Evolutionary conservation across 1,140 invertebrate genomes (phyloP), one percentile per base, ranked within the genome.

Genomic region (Cherax destructor): DNA sequence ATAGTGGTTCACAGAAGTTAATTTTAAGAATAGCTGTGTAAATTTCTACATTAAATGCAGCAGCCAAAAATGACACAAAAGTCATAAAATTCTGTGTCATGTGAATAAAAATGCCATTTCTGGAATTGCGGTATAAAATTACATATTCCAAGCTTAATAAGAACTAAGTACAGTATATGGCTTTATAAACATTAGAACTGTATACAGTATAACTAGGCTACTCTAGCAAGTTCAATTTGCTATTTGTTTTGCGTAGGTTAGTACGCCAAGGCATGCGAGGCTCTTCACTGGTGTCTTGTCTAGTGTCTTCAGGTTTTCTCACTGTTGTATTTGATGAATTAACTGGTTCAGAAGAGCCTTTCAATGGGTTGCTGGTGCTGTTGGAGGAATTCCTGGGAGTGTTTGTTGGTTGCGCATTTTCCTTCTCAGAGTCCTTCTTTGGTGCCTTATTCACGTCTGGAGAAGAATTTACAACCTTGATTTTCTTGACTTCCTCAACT

Each of bases 401-500:
- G 6, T 47, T 11, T 50, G 21, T 16, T 30, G 59, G 49, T n/a
- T 61, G n/a, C 21, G 83, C 69, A 9, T 69, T 24, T 41, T 91
- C 89, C 56, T 79, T 69, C 81, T 79, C 83, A n/a, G 24, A 41
- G 59, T 72, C 52, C 69, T 61, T 83, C 79, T 88, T n/a, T 41
- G 61, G 5, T 11, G 52, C 16, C 18, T 65, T 30, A 9, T 47
- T n/a, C 5, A 72, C 50, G 11, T 91, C 76, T 41, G 80, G 83
- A 13, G 77, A 49, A n/a, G 76, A n/a, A 56, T 69, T 69, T 4
- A 69, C 47, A 9, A 91, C 89, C 41, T 85, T 74, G 52, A 91
- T 91, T 24, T 85, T 86, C 89, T 91, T 91, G 41, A 85, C 89
- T 3, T 91, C 89, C 24, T 91, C 89, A 47, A 91, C 89, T 59